phyloP scores from a whole-genome alignment of 92 coral and sea anemone genomes.

The Paramuricea clavata region DNA sequence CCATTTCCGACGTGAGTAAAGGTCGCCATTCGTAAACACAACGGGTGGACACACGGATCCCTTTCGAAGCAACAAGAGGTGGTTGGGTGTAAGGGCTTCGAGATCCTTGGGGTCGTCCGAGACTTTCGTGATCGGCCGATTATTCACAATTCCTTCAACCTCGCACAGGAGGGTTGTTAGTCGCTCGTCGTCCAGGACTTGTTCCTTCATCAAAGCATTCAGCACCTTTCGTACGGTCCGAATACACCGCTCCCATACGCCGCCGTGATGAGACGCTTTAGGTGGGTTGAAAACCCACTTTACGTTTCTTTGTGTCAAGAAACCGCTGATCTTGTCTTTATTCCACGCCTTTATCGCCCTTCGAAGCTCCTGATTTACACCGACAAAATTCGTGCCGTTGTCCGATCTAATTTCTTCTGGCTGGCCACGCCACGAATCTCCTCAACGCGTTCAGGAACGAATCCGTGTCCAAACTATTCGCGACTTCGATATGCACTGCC shows the following conservation, averaged over 20 bases:
- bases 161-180: conserved; percentile 26
- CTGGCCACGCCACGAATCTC: background rate
- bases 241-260: too few species aligned
- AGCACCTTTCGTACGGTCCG: conserved; percentile 11
- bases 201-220: conserved; percentile 23
- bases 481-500: too few species aligned
- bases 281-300: too few species aligned
- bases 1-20: background rate
- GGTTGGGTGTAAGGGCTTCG: background rate
- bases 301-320: too few species aligned
- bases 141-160: conserved; percentile 10
- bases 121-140: conserved; percentile 14
- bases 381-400: too few species aligned
- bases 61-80: background rate
- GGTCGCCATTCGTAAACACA: background rate
- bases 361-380: background rate
- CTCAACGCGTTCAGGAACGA: too few species aligned
- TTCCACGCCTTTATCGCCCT: conserved; percentile 38
- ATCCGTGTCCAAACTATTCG: too few species aligned
- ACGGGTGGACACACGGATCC: conserved; percentile 5
- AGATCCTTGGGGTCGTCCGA: too few species aligned
- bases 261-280: background rate
- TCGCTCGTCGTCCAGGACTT: conserved; percentile 24
- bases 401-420: too few species aligned
- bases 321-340: background rate